A percentile compares a stretch with the other conserved stretches of the same genome.
phyloP scores from a whole-genome alignment of 1,140 invertebrate species.

The Anoplolepis gracilipes region DNA sequence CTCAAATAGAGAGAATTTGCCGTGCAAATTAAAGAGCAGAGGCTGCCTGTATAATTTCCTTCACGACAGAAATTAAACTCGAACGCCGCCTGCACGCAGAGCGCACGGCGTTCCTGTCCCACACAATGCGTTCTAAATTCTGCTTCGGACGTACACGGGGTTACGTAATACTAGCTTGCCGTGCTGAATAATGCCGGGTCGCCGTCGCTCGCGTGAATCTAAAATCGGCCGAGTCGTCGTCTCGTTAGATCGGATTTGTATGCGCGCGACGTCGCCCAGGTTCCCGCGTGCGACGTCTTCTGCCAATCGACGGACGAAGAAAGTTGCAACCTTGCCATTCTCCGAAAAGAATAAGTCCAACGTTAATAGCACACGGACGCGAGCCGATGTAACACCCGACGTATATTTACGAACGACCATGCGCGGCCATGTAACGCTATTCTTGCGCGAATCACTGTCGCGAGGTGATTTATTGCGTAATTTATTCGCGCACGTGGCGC shows the following conservation, averaged over 20 bases:
- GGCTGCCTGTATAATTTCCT: neutral
- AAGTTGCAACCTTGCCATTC: slow-evolving; percentile 32
- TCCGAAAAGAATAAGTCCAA: neutral
- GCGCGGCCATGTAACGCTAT: slow-evolving; percentile 21
- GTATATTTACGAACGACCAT: neutral
- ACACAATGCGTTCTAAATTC: slow-evolving; percentile 58
- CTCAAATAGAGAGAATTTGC: slow-evolving; percentile 1
- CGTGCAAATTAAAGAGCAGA: neutral
- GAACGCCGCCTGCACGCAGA: neutral
- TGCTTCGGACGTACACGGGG: slow-evolving; percentile 40
- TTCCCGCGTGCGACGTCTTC: neutral
- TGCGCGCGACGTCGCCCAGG: neutral
- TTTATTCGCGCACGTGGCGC: slow-evolving; percentile 7
- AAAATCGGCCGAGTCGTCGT: slow-evolving; percentile 47
- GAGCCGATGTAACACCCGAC: neutral
- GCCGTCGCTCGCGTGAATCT: slow-evolving; percentile 46
- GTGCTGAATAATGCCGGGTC: slow-evolving; percentile 41
- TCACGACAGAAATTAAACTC: slow-evolving; percentile 34
- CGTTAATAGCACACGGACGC: neutral
- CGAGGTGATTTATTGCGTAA: slow-evolving; percentile 32
- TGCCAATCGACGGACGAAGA: slow-evolving; percentile 2
- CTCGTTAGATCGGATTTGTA: slow-evolving; percentile 22
- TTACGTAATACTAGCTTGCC: slow-evolving; percentile 36
- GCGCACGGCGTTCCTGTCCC: slow-evolving; percentile 8
- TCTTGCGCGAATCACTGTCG: neutral